Conservation (phyloP, 1,140 invertebrate species). For the Drosophila sproati region DNA sequence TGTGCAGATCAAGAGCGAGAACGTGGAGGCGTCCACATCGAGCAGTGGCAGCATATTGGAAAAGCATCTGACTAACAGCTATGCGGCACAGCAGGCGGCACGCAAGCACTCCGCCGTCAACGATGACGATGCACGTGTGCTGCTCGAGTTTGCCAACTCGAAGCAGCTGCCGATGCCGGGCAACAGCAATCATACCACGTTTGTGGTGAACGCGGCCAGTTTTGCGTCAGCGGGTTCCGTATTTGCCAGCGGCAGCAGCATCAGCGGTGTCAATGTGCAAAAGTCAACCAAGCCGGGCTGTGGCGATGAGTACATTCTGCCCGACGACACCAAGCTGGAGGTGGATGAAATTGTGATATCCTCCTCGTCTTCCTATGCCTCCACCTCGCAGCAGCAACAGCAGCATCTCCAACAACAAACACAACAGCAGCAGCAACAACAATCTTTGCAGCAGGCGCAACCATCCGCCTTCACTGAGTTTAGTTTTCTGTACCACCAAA, state of each 20-base stretch:
- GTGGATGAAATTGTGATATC: slow-evolving; percentile 80
- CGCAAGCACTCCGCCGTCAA: slow-evolving; percentile 64
- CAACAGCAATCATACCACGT: slow-evolving; percentile 54
- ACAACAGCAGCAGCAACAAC: slow-evolving; percentile 16
- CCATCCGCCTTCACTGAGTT: slow-evolving; percentile 57
- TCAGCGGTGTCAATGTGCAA: slow-evolving; percentile 12
- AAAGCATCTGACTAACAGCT: slow-evolving; percentile 68
- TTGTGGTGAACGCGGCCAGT: slow-evolving; percentile 67
- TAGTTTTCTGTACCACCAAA: slow-evolving; percentile 67
- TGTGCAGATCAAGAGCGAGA: slow-evolving; percentile 68
- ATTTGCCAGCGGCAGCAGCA: slow-evolving; percentile 58
- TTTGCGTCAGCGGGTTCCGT: slow-evolving; percentile 76
- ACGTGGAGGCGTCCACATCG: slow-evolving; percentile 30
- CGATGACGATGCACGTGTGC: slow-evolving; percentile 72
- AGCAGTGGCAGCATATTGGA: slow-evolving; percentile 67
- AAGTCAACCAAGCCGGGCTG: slow-evolving; percentile 49
- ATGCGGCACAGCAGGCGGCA: slow-evolving; percentile 31
- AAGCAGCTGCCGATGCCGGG: slow-evolving; percentile 55
- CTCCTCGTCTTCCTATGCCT: slow-evolving; percentile 76
- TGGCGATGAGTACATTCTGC: slow-evolving; percentile 75
- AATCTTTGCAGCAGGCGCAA: slow-evolving; percentile 25
- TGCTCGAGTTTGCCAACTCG: slow-evolving; percentile 79
- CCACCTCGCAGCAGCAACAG: slow-evolving; percentile 37
- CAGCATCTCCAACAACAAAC: slow-evolving; percentile 39
- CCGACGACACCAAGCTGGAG: slow-evolving; percentile 66